Evolutionary conservation across 1,140 invertebrate species (phyloP).

Genomic region (Drosophila carrolli): DNA sequence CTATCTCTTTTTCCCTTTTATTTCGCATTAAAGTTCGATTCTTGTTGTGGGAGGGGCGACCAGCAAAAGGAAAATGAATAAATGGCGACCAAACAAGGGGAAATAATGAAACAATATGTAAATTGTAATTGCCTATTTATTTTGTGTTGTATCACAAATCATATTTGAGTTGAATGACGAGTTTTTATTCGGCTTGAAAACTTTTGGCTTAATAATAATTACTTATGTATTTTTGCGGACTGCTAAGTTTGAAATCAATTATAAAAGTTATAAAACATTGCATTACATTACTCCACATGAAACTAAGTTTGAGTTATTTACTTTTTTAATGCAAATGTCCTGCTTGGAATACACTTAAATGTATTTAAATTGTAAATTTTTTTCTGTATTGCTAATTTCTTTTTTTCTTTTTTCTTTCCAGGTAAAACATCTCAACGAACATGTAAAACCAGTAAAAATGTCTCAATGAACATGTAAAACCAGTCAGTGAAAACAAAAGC

Average conservation of each 20-base stretch:
- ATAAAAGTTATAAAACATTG: too few species aligned
- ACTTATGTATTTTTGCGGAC: too few species aligned
- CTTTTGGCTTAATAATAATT: too few species aligned
- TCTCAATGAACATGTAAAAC: constrained; percentile 4
- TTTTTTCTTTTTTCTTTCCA: constrained; percentile 42
- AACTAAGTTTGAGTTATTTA: too few species aligned
- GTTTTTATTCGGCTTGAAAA: too few species aligned
- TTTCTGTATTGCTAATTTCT: constrained; percentile 21
- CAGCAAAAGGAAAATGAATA: neutral
- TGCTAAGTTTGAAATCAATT: too few species aligned
- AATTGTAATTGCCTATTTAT: too few species aligned
- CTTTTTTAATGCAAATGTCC: neutral
- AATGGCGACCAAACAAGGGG: neutral
- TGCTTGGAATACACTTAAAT: neutral
- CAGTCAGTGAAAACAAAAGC: neutral
- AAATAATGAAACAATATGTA: neutral
- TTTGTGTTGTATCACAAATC: too few species aligned
- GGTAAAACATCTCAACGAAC: constrained; percentile 56
- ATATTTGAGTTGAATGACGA: too few species aligned
- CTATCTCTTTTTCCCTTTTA: neutral
- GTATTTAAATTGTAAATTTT: neutral
- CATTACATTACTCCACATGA: too few species aligned
- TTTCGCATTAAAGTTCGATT: neutral
- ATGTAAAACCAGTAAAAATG: constrained; percentile 34
- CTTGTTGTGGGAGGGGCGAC: neutral